Base-by-base conservation (phyloP, 2,888 invertebrate species). In the Cheilosia vernalis region DNA sequence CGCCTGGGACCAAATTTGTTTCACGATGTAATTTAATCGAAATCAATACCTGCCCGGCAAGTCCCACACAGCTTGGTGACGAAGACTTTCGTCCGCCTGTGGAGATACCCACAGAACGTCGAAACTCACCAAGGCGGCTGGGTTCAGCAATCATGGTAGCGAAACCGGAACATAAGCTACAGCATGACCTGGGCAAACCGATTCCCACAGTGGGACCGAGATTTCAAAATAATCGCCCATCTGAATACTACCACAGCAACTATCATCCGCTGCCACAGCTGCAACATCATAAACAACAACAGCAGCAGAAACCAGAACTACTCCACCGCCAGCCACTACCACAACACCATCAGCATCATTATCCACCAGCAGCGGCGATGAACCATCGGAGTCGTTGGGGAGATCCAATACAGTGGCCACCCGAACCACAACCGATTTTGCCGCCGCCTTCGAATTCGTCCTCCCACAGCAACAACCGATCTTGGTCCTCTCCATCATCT, bases 41-140 rank as follows among this genome's bases (percentile, higher is more conserved):
- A 70, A 79, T 84, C 13, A 87, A 78, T 33, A 64, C 78, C 3
- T 77, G 89, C 9, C 89, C 89, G 3, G 89, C 88, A 9, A 89
- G 89, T 87, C 89, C 89, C 3, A 87, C 88, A 44, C 88, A 88
- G 21, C n/a, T 69, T 1, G 60, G 77, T 1, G 77, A 78, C 0
- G 72, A 69, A 4, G 60, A 73, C 21, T 82, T 86, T 21, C 87
- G 87, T 53, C 72, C 80, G 27, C 51, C 87, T 10, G 88, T 88
- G 19, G 89, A 87, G 40, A 89, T 89, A 82, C 89, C 89, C 1
- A 89, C 88, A 4, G 89, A 89, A 79, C 82, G 89, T 1, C 87
- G 87, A 37, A 58, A 77, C 4, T 89, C 89, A 6, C 88, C 88
- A 4, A 37, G 4, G 37, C 37, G 37, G 4, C 6, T 87, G 9